A percentile compares a stretch with the other conserved stretches of the same genome.
These are phyloP conservation scores for Coregonus ussuriensis DNA, from an alignment of 2,797 vertebrate species.

Conservation along the genomic window DNA sequence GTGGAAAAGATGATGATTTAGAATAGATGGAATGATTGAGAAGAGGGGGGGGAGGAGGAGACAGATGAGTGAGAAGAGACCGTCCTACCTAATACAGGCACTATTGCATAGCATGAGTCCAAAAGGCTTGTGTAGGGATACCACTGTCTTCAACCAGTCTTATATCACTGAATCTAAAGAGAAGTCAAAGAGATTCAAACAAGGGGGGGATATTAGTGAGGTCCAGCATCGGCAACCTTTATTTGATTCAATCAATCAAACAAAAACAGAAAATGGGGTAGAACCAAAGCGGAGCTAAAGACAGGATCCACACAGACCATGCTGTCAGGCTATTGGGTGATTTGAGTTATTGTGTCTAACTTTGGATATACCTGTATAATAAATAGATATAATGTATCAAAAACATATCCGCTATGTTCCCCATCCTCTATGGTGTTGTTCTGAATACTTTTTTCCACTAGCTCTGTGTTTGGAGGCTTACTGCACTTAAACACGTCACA, in stretches of 20 bases:
- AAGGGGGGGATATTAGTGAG: conserved; percentile 63
- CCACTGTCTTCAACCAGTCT: conserved; percentile 90
- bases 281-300: conserved; percentile 61
- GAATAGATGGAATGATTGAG: conserved; percentile 26
- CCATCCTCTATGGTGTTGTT: conserved; percentile 6
- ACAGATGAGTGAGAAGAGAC: conserved; percentile 42
- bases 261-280: conserved; percentile 55
- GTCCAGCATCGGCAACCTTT: conserved; percentile 61
- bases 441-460: not conserved
- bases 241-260: conserved; percentile 71
- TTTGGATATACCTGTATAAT: not conserved
- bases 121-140: conserved; percentile 95
- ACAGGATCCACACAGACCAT: conserved; percentile 60
- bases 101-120: conserved; percentile 98
- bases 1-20: not conserved
- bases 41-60: conserved; percentile 31
- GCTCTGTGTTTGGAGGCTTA: conserved; percentile 7
- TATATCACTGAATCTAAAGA: conserved; percentile 95
- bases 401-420: not conserved
- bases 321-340: conserved; percentile 45
- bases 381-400: not conserved
- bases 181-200: conserved; percentile 70
- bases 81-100: conserved; percentile 95
- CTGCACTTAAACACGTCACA: conserved; percentile 26
- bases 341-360: not conserved